Evolutionary conservation across 1,140 invertebrate species (phyloP), one percentile per base, ranked within the genome.

Genomic region (Ceratoteleas bidentatus): DNA sequence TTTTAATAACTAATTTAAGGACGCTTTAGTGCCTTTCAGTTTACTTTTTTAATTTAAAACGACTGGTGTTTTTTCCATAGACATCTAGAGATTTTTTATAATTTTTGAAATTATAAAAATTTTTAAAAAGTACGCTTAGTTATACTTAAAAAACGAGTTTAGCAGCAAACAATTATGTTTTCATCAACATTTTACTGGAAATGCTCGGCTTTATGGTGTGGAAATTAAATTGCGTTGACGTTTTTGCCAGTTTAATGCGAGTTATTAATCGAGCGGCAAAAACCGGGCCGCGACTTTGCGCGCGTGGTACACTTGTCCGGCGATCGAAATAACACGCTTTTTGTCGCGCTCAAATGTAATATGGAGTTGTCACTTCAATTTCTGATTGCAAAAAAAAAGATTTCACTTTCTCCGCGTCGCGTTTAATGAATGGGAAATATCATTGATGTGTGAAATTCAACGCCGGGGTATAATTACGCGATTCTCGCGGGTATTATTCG

Each of bases 391-490:
- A 52, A 52, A 73, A 64, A 58, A 75, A 54, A 16, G 64, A 74
- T 80, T 64, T 57, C 62, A 70, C 80, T 83, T 83, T 78, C 80
- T 78, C 80, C 52, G 62, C 65, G 74, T 74, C 65, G 61, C 80
- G 74, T 68, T 64, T 78, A 78, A 69, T 74, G 58, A 73, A 74
- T 43, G 54, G 54, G 64, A 83, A 83, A 83, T 78, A 74, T 76
- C 72, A 76, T 74, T 83, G 68, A 68, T 69, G 74, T 82, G 74
- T 78, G 74, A 83, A 82, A 82, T 82, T 82, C 68, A 82, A 82
- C 80, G 64, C 69, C 47, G 38, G 32, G 69, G 74, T 77, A 74
- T 78, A 77, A 82, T 83, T 78, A 40, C 73, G 56, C 16, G 56
- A 54, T 73, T 49, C 64, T 69, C 58, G 66, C 36, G 14, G 38